Evolutionary conservation across 1,140 invertebrate genomes (phyloP), one percentile per base, ranked within the genome.

Genomic region (Drosophila micromelanica): DNA sequence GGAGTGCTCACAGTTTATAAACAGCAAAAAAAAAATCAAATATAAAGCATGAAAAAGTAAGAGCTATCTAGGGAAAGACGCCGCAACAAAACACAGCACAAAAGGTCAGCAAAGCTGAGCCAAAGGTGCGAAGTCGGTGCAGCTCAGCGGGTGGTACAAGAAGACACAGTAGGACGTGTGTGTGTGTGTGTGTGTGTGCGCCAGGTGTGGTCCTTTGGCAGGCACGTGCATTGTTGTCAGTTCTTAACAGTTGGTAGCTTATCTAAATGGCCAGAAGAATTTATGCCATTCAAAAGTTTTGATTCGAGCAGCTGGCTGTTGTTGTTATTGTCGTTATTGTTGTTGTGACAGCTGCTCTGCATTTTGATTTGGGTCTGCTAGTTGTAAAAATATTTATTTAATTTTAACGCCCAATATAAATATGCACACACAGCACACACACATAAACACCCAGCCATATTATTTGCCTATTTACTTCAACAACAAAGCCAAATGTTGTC

Each of bases 401-500:
- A 81, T 86, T 71, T 81, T 30, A 81, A 64, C 73, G 61, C 35
- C 65, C 62, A 38, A 17, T 20, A 72, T 40, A 54, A 55, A 48
- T 6, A 20, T 5, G 27, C 46, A 38, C 37, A 68, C 9, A 12
- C 9, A 23, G 3, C 38, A 30, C 8, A 5, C 38, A 37, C 5
- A 12, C 12, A 13, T 3, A 13, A n/a, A 4, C 38, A 30, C 8
- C 4, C 38, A n/a, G 2, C 5, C n/a, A 9, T 55, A 27, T 42
- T 48, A 63, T 56, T 56, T 32, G 40, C 23, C 40, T 51, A 76
- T 75, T 52, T 45, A 51, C 61, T 61, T 43, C 55, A 40, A 79
- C 78, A 79, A 76, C 70, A 87, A 65, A 78, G 54, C 77, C 81
- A 87, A 86, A 68, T 85, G 81, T 74, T 85, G 74, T 72, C 68